phyloP scores from a whole-genome alignment of 2,113 vertebrate genomes.

The human (Homo sapiens) region GRCh38 chr9:92792501-92793000 shows the following conservation, averaged over 20 bases:
- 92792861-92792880: background rate
- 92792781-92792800: background rate
- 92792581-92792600: too few species aligned
- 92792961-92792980: background rate
- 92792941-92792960: background rate
- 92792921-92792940: background rate
- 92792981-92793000: background rate
- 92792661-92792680: background rate
- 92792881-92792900: background rate
- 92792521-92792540: too few species aligned
- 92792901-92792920: background rate
- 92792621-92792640: too few species aligned
- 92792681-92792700: background rate
- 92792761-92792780: background rate
- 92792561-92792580: too few species aligned
- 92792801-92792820: background rate
- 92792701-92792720: background rate
- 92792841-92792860: background rate
- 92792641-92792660: background rate
- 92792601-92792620: too few species aligned
- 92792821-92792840: background rate
- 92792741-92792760: background rate
- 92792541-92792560: too few species aligned
- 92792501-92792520: too few species aligned
- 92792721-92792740: background rate